Percentiles rank a stretch among this genome's conserved stretches.
phyloP scores from a whole-genome alignment of 1,140 invertebrate species.

The Eriosoma lanigerum region DNA sequence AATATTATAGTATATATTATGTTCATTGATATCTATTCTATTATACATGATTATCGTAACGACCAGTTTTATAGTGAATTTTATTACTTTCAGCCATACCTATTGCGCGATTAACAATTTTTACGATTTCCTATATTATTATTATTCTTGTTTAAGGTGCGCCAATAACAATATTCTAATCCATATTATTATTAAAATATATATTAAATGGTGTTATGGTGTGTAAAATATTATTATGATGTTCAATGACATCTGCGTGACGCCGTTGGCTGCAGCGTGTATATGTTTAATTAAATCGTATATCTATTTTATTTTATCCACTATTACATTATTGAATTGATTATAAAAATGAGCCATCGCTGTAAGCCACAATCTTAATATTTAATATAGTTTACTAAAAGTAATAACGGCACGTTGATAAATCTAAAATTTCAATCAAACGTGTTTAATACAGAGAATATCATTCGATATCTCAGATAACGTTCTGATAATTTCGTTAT shows the following conservation, averaged over 20 bases:
- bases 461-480: too few relatives aligned
- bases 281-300: constrained; percentile 16
- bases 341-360: too few relatives aligned
- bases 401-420: neutral
- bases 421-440: neutral
- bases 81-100: neutral
- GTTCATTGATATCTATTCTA: neutral
- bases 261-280: neutral
- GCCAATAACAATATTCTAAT: neutral
- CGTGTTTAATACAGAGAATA: too few relatives aligned
- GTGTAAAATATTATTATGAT: neutral
- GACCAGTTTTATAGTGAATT: constrained; percentile 6
- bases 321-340: neutral
- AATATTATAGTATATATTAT: neutral
- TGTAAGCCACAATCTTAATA: neutral
- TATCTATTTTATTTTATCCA: neutral
- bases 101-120: constrained; percentile 10
- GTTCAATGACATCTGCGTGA: neutral
- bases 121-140: constrained; percentile 19
- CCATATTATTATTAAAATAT: neutral
- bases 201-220: neutral
- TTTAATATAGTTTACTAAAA: neutral
- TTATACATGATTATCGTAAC: constrained; percentile 17
- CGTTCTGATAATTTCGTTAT: too few relatives aligned
- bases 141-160: neutral